Percentiles rank a stretch among this genome's conserved stretches.
phyloP scores from a whole-genome alignment of 2,888 invertebrate genomes.

The Chrysotoxum bicinctum region DNA sequence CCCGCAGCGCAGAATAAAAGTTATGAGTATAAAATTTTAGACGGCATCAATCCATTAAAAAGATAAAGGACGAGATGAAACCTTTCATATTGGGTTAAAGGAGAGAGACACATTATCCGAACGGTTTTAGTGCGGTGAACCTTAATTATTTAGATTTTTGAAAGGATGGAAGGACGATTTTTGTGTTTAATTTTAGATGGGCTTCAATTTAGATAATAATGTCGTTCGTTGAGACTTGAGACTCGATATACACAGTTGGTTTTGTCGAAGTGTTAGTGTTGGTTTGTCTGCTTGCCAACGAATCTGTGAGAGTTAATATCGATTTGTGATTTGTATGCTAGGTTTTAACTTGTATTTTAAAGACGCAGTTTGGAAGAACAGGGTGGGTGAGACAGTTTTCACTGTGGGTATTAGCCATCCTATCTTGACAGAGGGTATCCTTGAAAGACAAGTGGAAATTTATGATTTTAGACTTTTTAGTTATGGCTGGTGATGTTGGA shows the following conservation, averaged over 20 bases:
- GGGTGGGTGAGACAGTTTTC: too few species aligned
- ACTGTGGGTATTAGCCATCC: too few species aligned
- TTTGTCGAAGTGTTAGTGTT: background rate
- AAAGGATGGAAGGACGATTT: background rate
- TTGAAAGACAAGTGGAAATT: too few species aligned
- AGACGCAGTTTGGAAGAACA: too few species aligned
- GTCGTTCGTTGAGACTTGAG: background rate
- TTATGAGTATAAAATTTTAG: constrained; percentile 9
- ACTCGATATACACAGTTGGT: background rate
- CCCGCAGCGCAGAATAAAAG: background rate
- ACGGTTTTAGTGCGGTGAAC: constrained; percentile 46
- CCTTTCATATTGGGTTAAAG: background rate
- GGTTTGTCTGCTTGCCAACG: background rate
- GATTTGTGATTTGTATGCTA: background rate
- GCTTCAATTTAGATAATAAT: constrained; percentile 29
- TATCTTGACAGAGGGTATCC: too few species aligned
- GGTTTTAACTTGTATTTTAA: too few species aligned
- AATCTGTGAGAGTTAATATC: background rate
- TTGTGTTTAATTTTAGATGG: background rate
- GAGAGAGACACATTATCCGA: background rate
- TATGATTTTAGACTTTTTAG: too few species aligned
- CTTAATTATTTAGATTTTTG: constrained; percentile 54
- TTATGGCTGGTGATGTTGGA: too few species aligned
- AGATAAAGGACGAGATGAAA: background rate
- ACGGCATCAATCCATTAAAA: constrained; percentile 1